Evolutionary conservation across 2,797 vertebrate species (phyloP).

Genomic region (Malurus leucopterus): DNA sequence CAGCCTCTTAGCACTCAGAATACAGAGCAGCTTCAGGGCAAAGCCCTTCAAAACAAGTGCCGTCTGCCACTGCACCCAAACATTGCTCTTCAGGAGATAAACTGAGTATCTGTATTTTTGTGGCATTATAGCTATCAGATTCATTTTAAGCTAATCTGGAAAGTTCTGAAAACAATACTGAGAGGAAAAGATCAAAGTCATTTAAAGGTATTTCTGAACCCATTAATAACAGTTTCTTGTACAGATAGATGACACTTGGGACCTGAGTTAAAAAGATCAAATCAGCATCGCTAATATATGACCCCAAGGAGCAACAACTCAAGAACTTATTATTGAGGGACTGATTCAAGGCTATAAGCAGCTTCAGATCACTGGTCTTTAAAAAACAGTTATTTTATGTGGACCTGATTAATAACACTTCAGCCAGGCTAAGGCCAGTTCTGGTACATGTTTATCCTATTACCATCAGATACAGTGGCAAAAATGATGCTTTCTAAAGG

Average conservation of each 20-base stretch:
- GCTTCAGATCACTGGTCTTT: conserved; percentile 13
- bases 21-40: not conserved
- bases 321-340: not conserved
- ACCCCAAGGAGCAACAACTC: not conserved
- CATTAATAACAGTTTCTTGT: not conserved
- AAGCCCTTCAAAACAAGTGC: not conserved
- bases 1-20: not conserved
- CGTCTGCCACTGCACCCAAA: not conserved
- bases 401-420: not conserved
- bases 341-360: not conserved
- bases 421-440: not conserved
- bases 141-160: not conserved
- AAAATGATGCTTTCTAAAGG: not conserved
- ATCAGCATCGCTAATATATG: not conserved
- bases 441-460: not conserved
- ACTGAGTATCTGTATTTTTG: not conserved
- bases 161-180: not conserved
- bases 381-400: conserved; percentile 1
- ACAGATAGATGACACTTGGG: not conserved
- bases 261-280: not conserved
- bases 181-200: not conserved
- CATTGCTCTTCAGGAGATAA: not conserved
- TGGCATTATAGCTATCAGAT: not conserved
- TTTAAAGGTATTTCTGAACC: not conserved
- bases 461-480: not conserved